Evolutionary conservation across 2,888 invertebrate genomes (phyloP).

Genomic region (Phymatocera aterrima): DNA sequence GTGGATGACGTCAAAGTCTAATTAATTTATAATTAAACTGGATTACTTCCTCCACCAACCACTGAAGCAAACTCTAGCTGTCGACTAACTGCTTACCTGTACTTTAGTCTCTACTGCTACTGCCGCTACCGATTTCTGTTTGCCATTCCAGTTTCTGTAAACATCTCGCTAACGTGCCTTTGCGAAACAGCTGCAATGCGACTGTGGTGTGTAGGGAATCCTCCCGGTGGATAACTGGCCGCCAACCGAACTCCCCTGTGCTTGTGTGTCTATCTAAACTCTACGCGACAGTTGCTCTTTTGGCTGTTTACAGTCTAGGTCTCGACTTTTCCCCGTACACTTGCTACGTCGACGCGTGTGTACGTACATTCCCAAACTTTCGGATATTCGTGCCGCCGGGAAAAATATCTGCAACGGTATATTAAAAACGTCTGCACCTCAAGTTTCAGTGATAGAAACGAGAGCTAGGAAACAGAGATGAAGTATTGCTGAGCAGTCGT

Average conservation of each 20-base stretch:
- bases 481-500: background rate
- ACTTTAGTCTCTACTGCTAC: background rate
- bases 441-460: too few species aligned
- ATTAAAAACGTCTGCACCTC: too few species aligned
- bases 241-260: conserved; percentile 4
- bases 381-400: too few species aligned
- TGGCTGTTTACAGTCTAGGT: conserved; percentile 17
- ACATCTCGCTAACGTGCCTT: conserved; percentile 43
- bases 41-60: conserved; percentile 15
- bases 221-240: conserved; percentile 10
- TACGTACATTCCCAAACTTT: background rate
- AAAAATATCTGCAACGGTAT: too few species aligned
- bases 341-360: background rate
- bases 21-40: conserved; percentile 39
- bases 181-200: conserved; percentile 45
- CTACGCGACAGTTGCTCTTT: conserved; percentile 34
- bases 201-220: conserved; percentile 38
- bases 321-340: background rate
- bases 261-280: background rate
- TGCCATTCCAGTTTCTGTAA: conserved; percentile 45
- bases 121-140: conserved; percentile 44
- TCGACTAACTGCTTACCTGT: conserved; percentile 26
- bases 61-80: conserved; percentile 9
- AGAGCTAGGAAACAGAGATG: too few species aligned
- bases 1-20: conserved; percentile 24